These are phyloP conservation scores for Apaloderma vittatum DNA, from an alignment of 2,113 vertebrate species.

Conservation along the genomic window DNA sequence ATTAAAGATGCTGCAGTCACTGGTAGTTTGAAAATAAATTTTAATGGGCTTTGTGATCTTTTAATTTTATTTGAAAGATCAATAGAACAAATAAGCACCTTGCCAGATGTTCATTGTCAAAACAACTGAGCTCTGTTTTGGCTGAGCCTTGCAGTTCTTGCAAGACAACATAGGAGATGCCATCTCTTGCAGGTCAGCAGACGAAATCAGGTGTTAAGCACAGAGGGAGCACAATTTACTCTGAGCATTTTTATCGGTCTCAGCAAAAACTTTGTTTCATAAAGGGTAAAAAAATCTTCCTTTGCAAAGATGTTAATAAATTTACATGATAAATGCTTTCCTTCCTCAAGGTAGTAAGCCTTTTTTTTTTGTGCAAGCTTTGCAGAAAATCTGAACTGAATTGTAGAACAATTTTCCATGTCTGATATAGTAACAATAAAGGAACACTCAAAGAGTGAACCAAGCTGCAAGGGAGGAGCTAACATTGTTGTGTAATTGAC, in stretches of 20 bases:
- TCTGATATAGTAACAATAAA: slow-evolving; percentile 80
- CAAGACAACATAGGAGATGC: slow-evolving; percentile 77
- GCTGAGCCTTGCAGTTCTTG: slow-evolving; percentile 86
- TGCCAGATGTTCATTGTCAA: slow-evolving; percentile 82
- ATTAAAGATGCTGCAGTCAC: slow-evolving; percentile 10
- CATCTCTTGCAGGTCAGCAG: slow-evolving; percentile 72
- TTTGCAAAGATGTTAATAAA: slow-evolving; percentile 76
- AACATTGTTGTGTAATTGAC: background rate
- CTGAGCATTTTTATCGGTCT: slow-evolving; percentile 72
- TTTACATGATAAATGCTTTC: slow-evolving; percentile 76
- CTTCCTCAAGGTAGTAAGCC: slow-evolving; percentile 80
- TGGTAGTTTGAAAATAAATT: slow-evolving; percentile 62
- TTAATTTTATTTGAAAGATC: slow-evolving; percentile 70
- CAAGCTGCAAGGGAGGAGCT: background rate
- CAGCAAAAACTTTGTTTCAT: slow-evolving; percentile 84
- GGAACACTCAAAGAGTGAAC: background rate
- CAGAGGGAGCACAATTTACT: slow-evolving; percentile 73
- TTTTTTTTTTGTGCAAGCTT: slow-evolving; percentile 79
- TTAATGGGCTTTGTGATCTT: slow-evolving; percentile 58
- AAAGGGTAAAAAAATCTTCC: slow-evolving; percentile 58
- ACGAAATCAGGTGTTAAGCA: slow-evolving; percentile 85
- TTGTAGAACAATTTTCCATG: slow-evolving; percentile 83
- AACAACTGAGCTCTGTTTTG: slow-evolving; percentile 68
- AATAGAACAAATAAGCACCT: slow-evolving; percentile 69
- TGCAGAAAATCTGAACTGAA: slow-evolving; percentile 81